phyloP scores from a whole-genome alignment of 2,888 invertebrate species.

The Aleiodes testaceus region DNA sequence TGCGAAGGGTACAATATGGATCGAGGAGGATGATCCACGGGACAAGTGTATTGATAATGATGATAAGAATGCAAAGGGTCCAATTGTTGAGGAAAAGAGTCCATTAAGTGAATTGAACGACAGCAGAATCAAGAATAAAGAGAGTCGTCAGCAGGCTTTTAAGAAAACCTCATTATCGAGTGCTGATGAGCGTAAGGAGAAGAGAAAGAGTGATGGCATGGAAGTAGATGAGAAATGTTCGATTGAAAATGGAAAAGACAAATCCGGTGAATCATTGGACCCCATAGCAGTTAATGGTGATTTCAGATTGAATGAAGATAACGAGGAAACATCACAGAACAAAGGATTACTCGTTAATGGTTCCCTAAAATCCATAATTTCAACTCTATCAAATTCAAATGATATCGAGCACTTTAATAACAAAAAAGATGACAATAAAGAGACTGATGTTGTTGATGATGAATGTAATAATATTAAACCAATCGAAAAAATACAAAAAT shows the following conservation, averaged over 20 bases:
- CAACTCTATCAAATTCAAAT: not conserved
- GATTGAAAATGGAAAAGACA: conserved; percentile 36
- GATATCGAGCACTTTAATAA: not conserved
- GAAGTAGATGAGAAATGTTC: conserved; percentile 20
- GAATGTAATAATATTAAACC: conserved; percentile 14
- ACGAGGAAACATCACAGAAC: conserved; percentile 20
- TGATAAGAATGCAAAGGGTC: conserved; percentile 47
- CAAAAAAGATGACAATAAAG: conserved; percentile 35
- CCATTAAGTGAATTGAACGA: conserved; percentile 44
- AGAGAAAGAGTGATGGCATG: conserved; percentile 10
- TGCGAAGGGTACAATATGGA: conserved; percentile 71
- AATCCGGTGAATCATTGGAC: conserved; percentile 20
- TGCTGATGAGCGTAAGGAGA: conserved; percentile 49
- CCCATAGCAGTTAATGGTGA: conserved; percentile 2
- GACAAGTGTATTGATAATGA: conserved; percentile 57
- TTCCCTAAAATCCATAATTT: conserved; percentile 16
- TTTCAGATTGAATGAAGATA: conserved; percentile 15
- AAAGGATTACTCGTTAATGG: conserved; percentile 35
- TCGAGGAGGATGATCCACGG: conserved; percentile 66
- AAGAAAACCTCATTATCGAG: conserved; percentile 47
- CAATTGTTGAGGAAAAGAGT: conserved; percentile 41
- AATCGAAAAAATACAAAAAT: conserved; percentile 14
- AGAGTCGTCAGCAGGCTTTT: conserved; percentile 42
- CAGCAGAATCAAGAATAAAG: conserved; percentile 44
- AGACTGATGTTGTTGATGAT: conserved; percentile 25